Conservation (phyloP, 2,797 vertebrate species). For the Esox lucius region DNA sequence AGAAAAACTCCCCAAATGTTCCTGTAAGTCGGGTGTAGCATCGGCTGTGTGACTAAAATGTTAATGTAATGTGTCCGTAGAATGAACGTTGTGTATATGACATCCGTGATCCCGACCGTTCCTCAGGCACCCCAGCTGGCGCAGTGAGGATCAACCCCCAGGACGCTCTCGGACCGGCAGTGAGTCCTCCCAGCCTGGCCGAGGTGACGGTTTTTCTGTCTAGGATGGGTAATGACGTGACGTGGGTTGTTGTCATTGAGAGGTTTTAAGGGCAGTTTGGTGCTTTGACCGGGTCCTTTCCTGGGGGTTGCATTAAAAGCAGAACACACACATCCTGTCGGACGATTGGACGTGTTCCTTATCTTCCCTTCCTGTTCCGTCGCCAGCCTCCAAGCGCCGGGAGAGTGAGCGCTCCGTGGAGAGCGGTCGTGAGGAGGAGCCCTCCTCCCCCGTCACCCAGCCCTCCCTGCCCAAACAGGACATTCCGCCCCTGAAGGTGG, state of each 20-base stretch:
- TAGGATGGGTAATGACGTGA: background rate
- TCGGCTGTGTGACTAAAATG: too few relatives aligned
- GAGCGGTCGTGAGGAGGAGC: constrained; percentile 79
- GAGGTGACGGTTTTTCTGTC: constrained; percentile 73
- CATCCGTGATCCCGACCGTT: background rate
- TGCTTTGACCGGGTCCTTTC: background rate
- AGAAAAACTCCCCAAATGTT: too few relatives aligned
- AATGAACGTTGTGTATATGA: background rate
- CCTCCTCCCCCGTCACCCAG: constrained; percentile 73
- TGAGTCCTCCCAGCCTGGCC: constrained; percentile 87
- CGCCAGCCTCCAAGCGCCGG: constrained; percentile 79
- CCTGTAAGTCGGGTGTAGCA: too few relatives aligned
- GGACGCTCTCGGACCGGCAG: constrained; percentile 90
- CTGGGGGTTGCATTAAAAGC: background rate
- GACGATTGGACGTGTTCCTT: background rate
- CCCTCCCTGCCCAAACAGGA: constrained; percentile 63
- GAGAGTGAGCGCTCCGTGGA: constrained; percentile 89
- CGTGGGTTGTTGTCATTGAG: background rate
- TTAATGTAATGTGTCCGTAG: background rate
- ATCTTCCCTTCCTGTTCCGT: background rate
- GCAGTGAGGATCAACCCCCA: constrained; percentile 84
- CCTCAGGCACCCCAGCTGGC: constrained; percentile 85
- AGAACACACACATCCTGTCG: background rate
- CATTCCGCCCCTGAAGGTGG: constrained; percentile 88
- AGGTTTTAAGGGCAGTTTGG: background rate